Conservation (phyloP, 2,797 vertebrate species). For the Amphiprion clarkii region DNA sequence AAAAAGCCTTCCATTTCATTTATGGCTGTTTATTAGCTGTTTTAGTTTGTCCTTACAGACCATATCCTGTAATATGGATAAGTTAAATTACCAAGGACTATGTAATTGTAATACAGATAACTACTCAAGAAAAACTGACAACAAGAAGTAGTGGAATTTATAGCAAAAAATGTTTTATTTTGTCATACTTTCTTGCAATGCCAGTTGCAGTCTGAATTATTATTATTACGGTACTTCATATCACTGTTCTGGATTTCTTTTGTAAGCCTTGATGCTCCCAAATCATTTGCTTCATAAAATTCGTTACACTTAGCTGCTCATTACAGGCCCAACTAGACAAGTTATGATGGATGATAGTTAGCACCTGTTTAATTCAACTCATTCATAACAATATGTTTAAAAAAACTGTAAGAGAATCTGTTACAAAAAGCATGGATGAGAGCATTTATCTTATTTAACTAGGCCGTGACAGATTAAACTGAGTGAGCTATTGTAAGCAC, state of each 20-base stretch:
- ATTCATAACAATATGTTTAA: not conserved
- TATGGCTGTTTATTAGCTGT: not conserved
- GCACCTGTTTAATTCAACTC: not conserved
- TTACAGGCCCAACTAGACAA: not conserved
- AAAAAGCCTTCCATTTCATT: no score
- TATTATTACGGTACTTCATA: not conserved
- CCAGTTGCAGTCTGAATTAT: not conserved
- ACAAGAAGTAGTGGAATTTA: not conserved
- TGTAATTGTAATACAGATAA: not conserved
- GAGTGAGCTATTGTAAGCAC: not conserved
- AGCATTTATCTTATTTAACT: not conserved
- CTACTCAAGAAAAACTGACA: not conserved
- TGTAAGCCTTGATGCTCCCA: not conserved
- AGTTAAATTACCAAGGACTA: no score
- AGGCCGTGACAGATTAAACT: not conserved
- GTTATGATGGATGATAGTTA: not conserved
- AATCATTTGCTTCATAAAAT: not conserved
- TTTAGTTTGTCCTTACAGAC: no score
- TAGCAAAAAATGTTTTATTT: not conserved
- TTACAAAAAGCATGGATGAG: not conserved
- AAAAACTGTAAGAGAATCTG: not conserved
- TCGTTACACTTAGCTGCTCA: not conserved
- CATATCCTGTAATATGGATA: no score
- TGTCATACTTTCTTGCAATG: not conserved
- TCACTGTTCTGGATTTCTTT: not conserved